phyloP scores from a whole-genome alignment of 1,140 invertebrate species.

The Lucilia cuprina region DNA sequence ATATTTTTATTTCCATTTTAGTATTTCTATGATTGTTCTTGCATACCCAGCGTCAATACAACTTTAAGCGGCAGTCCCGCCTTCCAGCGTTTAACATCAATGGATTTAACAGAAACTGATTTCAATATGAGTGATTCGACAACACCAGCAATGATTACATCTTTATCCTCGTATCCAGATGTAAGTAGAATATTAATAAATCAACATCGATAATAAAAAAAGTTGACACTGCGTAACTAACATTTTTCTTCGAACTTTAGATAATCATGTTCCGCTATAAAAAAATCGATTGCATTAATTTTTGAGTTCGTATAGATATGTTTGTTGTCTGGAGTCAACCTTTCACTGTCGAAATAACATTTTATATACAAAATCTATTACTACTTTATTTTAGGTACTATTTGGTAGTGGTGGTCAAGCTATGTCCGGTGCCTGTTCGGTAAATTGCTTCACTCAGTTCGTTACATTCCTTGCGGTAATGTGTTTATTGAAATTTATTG shows the following conservation, averaged over 20 bases:
- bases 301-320: too few species aligned
- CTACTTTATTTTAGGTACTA: neutral
- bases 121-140: neutral
- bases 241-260: too few species aligned
- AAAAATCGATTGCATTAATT: too few species aligned
- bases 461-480: constrained; percentile 73
- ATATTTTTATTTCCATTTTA: constrained; percentile 38
- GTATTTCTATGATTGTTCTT: constrained; percentile 68
- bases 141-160: neutral
- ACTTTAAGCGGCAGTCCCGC: constrained; percentile 38
- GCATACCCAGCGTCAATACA: constrained; percentile 55
- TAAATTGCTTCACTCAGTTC: constrained; percentile 72
- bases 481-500: constrained; percentile 72
- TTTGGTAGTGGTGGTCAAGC: constrained; percentile 63
- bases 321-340: too few species aligned
- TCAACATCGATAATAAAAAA: too few species aligned
- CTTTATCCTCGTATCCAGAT: neutral
- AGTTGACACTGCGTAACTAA: too few species aligned
- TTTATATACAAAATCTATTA: too few species aligned
- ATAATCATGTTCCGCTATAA: too few species aligned
- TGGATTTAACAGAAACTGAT: constrained; percentile 41
- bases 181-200: neutral
- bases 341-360: too few species aligned
- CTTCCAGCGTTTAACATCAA: constrained; percentile 49
- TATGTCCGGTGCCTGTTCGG: constrained; percentile 69